Conservation (phyloP, 2,888 invertebrate species). For the Rhimphoctona megacephalus region DNA sequence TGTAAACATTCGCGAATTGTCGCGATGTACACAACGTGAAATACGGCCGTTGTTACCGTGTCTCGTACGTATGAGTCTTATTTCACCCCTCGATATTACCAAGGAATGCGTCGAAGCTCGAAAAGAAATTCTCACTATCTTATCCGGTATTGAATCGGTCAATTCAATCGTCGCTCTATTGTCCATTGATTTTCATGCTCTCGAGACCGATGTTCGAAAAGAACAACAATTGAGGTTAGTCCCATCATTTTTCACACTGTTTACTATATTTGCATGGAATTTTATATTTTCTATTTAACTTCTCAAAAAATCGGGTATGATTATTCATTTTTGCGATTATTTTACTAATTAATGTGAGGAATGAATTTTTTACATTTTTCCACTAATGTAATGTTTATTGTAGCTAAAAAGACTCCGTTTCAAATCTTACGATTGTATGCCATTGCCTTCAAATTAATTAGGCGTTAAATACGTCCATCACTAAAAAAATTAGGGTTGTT, state of each 20-base stretch:
- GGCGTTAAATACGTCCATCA: too few relatives aligned
- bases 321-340: neutral
- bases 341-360: neutral
- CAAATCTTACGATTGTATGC: too few relatives aligned
- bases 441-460: too few relatives aligned
- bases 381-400: too few relatives aligned
- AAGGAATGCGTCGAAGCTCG: constrained; percentile 93
- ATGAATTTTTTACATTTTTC: neutral
- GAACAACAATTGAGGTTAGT: constrained; percentile 93
- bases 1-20: constrained; percentile 91
- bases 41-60: constrained; percentile 96
- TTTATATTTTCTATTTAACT: neutral
- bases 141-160: constrained; percentile 96
- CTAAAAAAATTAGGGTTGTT: too few relatives aligned
- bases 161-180: constrained; percentile 97
- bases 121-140: constrained; percentile 94
- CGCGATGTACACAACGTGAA: constrained; percentile 91
- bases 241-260: constrained; percentile 14
- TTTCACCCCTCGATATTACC: constrained; percentile 94
- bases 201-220: constrained; percentile 96
- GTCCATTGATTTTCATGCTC: constrained; percentile 96
- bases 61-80: constrained; percentile 96
- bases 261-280: constrained; percentile 8
- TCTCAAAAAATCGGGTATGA: neutral
- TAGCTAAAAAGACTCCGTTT: too few relatives aligned